Evolutionary conservation across 23 tunicate species (phyloP), one percentile per base, ranked within the genome.

Genomic region (Halocynthia aurantium): DNA sequence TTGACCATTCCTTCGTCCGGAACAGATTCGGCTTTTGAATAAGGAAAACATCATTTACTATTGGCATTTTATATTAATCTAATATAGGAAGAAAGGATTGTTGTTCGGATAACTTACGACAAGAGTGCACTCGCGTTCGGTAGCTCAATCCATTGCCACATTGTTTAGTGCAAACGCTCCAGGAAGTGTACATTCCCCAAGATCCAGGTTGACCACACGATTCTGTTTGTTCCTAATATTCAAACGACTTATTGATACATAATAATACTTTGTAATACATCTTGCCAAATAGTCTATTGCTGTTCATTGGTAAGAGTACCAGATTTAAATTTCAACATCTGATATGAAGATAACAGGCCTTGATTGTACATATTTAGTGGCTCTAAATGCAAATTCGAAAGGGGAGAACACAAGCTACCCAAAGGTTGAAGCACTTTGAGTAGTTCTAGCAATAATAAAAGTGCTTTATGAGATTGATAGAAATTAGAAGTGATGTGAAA

Each of bases 111-210:
- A n/a, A 77, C 87, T 77, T 70, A 88, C 88, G 87, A 60, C 81
- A 77, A 5, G 81, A 77, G 6, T 77, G 81, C 0, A 63, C 52
- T 11, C 81, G 75, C 2, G 81, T 77, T 62, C 81, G 20, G 50
- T 77, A 62, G 10, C 54, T 62, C 5, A 77, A 8, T 61, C 81
- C 81, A 22, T 72, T 72, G 18, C 81, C 81, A 40, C 81, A 77
- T 8, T 77, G 67, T 61, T 62, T 19, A 8, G 81, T 77, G 44
- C 81, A 77, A 8, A 62, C 75, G 50, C 81, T 77, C 81, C 81
- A 77, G 8, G 50, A 40, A 19, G 81, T 62, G n/a, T 63, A 77
- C 12, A n/a, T 90, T 0, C 97, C 90, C 97, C 97, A 91, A 5
- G 77, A 15, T 50, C 97, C 97, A 40, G 53, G 9, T 9, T 7